Evolutionary conservation across 2,113 vertebrate species (phyloP).

Genomic region (Trichechus manatus): DNA sequence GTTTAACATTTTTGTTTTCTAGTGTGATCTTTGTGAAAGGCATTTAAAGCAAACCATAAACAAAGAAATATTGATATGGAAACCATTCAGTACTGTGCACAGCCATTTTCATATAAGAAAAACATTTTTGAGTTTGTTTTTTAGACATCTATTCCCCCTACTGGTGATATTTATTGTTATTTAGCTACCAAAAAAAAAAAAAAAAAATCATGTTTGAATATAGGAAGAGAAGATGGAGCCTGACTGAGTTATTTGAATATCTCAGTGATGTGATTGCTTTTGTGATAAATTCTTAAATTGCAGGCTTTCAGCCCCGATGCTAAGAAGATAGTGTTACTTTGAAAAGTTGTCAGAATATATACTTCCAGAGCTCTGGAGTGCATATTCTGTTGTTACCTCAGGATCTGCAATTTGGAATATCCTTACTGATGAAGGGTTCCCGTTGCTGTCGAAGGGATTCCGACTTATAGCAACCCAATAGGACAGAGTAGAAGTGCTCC

Average conservation of each 20-base stretch:
- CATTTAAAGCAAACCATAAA: conserved; percentile 76
- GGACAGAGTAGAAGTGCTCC: background rate
- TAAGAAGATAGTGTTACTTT: background rate
- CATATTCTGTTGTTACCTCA: background rate
- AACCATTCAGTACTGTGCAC: conserved; percentile 70
- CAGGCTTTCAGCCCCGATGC: background rate
- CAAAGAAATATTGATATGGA: conserved; percentile 82
- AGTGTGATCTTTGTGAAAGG: conserved; percentile 64
- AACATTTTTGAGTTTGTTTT: conserved; percentile 87
- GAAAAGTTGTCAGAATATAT: conserved; percentile 1
- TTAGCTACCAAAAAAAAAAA: conserved; percentile 74
- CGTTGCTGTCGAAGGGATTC: background rate
- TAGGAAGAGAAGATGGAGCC: conserved; percentile 64
- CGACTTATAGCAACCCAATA: background rate
- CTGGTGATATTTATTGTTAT: conserved; percentile 91
- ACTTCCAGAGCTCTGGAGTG: background rate
- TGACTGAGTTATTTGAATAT: conserved; percentile 41
- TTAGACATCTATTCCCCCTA: conserved; percentile 91
- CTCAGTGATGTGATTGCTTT: conserved; percentile 35
- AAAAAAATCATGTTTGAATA: conserved; percentile 52
- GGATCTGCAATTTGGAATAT: background rate
- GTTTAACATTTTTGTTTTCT: conserved; percentile 74
- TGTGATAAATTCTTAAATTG: conserved; percentile 37
- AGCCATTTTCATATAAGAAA: conserved; percentile 86
- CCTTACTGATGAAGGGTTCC: background rate